phyloP scores from a whole-genome alignment of 2,888 invertebrate genomes.

The Cryptocephalus moraei region DNA sequence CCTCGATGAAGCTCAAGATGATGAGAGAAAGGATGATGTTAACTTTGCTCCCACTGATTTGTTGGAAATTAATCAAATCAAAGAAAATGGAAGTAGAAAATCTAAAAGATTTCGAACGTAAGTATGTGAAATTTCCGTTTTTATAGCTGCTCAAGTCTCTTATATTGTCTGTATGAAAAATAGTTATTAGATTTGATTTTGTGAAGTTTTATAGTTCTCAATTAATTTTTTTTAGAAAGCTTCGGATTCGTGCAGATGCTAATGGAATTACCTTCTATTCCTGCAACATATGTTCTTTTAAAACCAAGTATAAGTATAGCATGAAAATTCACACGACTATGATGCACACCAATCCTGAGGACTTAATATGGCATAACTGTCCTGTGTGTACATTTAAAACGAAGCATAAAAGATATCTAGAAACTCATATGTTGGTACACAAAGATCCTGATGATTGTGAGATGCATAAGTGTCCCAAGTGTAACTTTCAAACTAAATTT shows the following conservation, averaged over 20 bases:
- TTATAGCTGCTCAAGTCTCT: no score
- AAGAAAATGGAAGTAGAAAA: background rate
- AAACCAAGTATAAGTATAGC: constrained; percentile 15
- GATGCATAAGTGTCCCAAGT: constrained; percentile 15
- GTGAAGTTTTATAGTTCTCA: no score
- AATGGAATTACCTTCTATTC: constrained; percentile 13
- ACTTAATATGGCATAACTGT: constrained; percentile 12
- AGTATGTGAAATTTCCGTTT: background rate
- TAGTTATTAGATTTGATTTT: no score
- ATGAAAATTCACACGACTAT: constrained; percentile 15
- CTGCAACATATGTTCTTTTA: constrained; percentile 12
- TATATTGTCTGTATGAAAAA: no score
- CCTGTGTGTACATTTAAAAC: constrained; percentile 14
- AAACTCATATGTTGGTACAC: constrained; percentile 18
- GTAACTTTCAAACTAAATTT: constrained; percentile 18
- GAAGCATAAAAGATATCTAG: constrained; percentile 15
- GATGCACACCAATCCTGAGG: constrained; percentile 13
- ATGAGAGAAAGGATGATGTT: constrained; percentile 4
- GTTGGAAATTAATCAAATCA: background rate
- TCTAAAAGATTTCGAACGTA: background rate
- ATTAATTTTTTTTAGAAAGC: constrained; percentile 9
- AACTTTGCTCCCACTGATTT: background rate
- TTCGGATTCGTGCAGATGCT: constrained; percentile 12
- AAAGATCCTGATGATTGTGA: constrained; percentile 13
- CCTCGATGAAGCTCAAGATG: constrained; percentile 3